phyloP scores from a whole-genome alignment of 37 sponge, comb jelly and placozoan species.

The Diacarnus erythraeanus region DNA sequence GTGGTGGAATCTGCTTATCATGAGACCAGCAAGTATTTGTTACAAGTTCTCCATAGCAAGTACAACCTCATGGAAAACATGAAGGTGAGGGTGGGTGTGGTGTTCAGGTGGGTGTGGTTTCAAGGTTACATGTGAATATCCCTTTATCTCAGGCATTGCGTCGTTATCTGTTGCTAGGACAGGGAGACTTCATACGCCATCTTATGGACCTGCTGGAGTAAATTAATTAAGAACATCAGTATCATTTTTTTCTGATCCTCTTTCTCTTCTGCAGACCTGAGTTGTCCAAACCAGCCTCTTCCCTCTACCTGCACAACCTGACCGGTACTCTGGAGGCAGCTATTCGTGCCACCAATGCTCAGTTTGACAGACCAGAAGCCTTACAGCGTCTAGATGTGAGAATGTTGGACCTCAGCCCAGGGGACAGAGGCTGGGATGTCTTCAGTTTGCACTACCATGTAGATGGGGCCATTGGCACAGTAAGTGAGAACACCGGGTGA shows the following conservation, averaged over 20 bases:
- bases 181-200: conserved; percentile 96
- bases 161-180: conserved; percentile 94
- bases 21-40: conserved; percentile 87
- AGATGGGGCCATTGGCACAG: conserved; percentile 89
- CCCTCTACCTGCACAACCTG: conserved; percentile 85
- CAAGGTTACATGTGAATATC: not conserved
- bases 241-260: not conserved
- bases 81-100: conserved; percentile 25
- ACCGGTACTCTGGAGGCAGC: conserved; percentile 87
- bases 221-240: not conserved
- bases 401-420: conserved; percentile 81
- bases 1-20: conserved; percentile 72
- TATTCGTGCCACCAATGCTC: conserved; percentile 96
- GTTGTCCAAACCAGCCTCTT: conserved; percentile 71
- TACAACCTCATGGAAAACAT: conserved; percentile 90
- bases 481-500: too few species aligned
- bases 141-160: conserved; percentile 72
- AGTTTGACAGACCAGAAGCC: conserved; percentile 86
- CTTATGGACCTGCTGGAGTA: conserved; percentile 96
- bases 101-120: not conserved
- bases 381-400: conserved; percentile 89
- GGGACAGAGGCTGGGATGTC: conserved; percentile 97
- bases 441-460: conserved; percentile 97
- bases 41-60: conserved; percentile 83
- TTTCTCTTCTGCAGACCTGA: conserved; percentile 54